Percentiles rank a stretch among this genome's conserved stretches.
Conservation (phyloP, 2,888 invertebrate genomes). For the Stenchaetothrips biformis region DNA sequence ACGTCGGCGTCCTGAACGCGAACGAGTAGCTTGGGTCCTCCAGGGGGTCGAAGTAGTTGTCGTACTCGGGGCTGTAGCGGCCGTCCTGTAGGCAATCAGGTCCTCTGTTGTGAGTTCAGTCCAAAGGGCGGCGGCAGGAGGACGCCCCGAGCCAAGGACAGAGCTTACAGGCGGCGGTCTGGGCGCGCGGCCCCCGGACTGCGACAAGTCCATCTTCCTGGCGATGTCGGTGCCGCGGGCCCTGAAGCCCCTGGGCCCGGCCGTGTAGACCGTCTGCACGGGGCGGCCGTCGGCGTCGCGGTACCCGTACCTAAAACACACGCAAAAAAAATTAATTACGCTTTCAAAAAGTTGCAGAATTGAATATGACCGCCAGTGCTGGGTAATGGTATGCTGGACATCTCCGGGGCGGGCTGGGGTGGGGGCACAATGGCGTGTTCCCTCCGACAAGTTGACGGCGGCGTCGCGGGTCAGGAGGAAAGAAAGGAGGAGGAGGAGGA, state of each 20-base stretch:
- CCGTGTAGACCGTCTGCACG: conserved; percentile 67
- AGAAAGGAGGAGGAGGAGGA: too few species aligned
- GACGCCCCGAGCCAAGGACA: neutral
- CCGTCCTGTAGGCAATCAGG: conserved; percentile 7
- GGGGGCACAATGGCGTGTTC: too few species aligned
- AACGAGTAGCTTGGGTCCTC: conserved; percentile 73
- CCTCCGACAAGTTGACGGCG: too few species aligned
- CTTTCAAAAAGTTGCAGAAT: too few species aligned
- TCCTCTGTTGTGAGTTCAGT: neutral
- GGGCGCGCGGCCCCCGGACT: conserved; percentile 44
- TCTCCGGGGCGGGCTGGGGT: too few species aligned
- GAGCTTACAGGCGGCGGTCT: conserved; percentile 37
- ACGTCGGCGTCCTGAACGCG: conserved; percentile 61
- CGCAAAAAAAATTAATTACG: neutral
- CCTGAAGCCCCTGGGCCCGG: conserved; percentile 73
- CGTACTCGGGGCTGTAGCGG: conserved; percentile 54
- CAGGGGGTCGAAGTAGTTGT: conserved; percentile 68
- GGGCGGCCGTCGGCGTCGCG: conserved; percentile 65
- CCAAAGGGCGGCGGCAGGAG: conserved; percentile 37
- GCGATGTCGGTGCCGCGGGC: conserved; percentile 70
- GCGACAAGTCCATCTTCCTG: conserved; percentile 65
- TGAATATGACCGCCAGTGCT: too few species aligned
- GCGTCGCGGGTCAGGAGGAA: too few species aligned
- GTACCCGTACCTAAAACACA: conserved; percentile 50
- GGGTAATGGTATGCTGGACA: too few species aligned